Conservation (phyloP, 53 echinoderm and acorn worm genomes). For the Holothuria leucospilota region DNA sequence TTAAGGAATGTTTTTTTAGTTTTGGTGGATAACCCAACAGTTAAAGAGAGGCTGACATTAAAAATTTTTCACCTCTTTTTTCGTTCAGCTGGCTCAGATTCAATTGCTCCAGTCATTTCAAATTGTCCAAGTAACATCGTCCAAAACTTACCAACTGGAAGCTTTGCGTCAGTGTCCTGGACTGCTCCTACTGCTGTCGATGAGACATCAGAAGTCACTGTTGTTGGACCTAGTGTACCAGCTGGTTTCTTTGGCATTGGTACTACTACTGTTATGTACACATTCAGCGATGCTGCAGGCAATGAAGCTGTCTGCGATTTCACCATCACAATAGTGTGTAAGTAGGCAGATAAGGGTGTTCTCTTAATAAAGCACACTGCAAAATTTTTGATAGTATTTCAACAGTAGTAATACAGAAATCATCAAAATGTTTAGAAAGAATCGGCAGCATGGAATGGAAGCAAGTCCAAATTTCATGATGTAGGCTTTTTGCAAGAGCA, state of each 20-base stretch:
- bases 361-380: too few relatives aligned
- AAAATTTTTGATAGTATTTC: too few relatives aligned
- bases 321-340: constrained; percentile 52
- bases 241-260: constrained; percentile 28
- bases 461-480: too few relatives aligned
- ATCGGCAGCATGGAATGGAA: too few relatives aligned
- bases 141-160: constrained; percentile 42
- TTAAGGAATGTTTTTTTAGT: too few relatives aligned
- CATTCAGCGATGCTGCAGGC: constrained; percentile 56
- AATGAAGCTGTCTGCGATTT: constrained; percentile 57
- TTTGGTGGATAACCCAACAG: too few relatives aligned
- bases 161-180: constrained; percentile 57
- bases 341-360: background rate
- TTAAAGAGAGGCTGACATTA: too few relatives aligned
- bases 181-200: constrained; percentile 49
- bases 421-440: too few relatives aligned
- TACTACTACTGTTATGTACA: constrained; percentile 34
- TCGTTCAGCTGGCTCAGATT: constrained; percentile 4
- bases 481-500: too few relatives aligned
- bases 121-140: constrained; percentile 64
- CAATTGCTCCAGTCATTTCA: constrained; percentile 54
- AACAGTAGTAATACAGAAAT: too few relatives aligned
- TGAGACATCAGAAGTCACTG: background rate
- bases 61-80: background rate
- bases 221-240: constrained; percentile 12